Evolutionary conservation across 2,113 vertebrate species (phyloP).

Genomic region (Brachyhypopomus gauderio): DNA sequence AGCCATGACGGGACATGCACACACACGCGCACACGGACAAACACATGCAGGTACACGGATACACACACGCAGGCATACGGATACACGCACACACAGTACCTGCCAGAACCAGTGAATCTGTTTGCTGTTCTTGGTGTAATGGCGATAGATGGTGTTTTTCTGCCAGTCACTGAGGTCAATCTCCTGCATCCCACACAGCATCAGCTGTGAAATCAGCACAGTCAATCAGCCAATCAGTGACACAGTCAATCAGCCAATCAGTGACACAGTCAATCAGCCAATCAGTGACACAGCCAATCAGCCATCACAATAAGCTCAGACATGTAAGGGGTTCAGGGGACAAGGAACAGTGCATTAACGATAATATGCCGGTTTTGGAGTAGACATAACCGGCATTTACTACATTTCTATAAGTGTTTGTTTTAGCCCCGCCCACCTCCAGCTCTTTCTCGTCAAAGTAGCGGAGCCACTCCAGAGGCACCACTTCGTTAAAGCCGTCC

Average conservation of each 20-base stretch:
- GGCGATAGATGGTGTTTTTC: conserved; percentile 95
- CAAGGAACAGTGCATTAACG: too few species aligned
- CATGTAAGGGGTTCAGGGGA: too few species aligned
- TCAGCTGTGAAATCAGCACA: conserved; percentile 76
- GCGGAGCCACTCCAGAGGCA: conserved; percentile 93
- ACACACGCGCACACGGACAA: neutral
- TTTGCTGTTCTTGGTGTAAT: conserved; percentile 99
- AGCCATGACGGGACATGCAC: neutral
- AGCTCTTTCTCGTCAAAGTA: conserved; percentile 98
- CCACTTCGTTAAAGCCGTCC: conserved; percentile 96
- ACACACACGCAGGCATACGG: neutral
- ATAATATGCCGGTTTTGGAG: neutral
- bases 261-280: too few species aligned
- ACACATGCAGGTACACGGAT: conserved; percentile 19
- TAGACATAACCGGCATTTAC: neutral
- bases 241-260: too few species aligned
- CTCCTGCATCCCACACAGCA: conserved; percentile 99
- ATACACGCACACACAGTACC: conserved; percentile 67
- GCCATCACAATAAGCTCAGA: too few species aligned
- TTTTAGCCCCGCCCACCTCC: conserved; percentile 78
- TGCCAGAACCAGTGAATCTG: conserved; percentile 99
- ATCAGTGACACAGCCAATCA: too few species aligned
- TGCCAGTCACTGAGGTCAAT: conserved; percentile 96
- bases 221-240: too few species aligned
- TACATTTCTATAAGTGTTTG: neutral